Evolutionary conservation across 1,140 invertebrate species (phyloP), one percentile per base, ranked within the genome.

Genomic region (Diorhabda carinulata): DNA sequence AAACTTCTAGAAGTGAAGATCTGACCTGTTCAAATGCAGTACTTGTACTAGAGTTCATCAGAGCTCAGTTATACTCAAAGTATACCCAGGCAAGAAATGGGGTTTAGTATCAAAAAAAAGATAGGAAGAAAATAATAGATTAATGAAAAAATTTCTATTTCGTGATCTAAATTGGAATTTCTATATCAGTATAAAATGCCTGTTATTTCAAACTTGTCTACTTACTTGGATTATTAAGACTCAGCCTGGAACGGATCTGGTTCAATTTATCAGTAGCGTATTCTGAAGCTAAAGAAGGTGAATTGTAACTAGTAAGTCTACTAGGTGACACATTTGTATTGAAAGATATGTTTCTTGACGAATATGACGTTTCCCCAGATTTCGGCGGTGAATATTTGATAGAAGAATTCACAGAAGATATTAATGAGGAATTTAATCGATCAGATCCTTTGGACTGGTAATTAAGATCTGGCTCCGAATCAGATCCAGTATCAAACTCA

Each of bases 351-450:
- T 83, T 84, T 65, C 87, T 87, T 0, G 86, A 87, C 8, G 85
- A 86, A 71, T 87, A 87, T 66, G 87, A 82, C 40, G 84, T 86
- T 69, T 87, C 87, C 52, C 82, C 82, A 25, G 82, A 76, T n/a
- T 68, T 75, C 0, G 78, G 78, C 9, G 60, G 74, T 71, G 79
- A 81, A 70, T 83, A 86, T 1, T 83, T 75, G 40, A 4, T 67
- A 25, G 66, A 57, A 63, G 52, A 73, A 42, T 65, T 70, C n/a
- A 67, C 45, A 59, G 56, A 9, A n/a, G 43, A 64, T 58, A 66
- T 72, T 25, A 63, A n/a, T 6, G 73, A 59, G 3, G 66, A 67
- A 45, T 9, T 57, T 57, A 45, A 66, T 58, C 59, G 65, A 67
- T 69, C 64, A 52, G 56, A 59, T 67, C 68, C 10, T 66, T 68